A percentile compares a stretch with the other conserved stretches of the same genome.
Conservation (phyloP, 1,140 invertebrate genomes). For the Drosophila kepulauana region DNA sequence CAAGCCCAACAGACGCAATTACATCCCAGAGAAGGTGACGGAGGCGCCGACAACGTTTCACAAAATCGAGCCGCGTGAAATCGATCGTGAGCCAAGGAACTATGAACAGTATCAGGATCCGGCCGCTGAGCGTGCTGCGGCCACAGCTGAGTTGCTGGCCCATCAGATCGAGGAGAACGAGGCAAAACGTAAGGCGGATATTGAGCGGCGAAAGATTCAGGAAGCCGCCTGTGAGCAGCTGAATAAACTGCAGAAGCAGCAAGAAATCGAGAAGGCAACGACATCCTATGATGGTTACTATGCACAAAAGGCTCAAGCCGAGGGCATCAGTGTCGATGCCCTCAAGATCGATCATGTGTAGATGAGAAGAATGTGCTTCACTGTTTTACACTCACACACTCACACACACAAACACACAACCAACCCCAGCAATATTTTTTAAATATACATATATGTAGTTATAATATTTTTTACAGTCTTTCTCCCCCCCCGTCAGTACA, state of each 20-base stretch:
- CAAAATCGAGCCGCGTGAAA: slow-evolving; percentile 56
- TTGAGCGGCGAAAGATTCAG: slow-evolving; percentile 74
- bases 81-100: slow-evolving; percentile 59
- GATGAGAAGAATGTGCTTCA: slow-evolving; percentile 4
- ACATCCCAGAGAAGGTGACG: slow-evolving; percentile 57
- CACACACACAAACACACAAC: slow-evolving; percentile 9
- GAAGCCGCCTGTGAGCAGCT: slow-evolving; percentile 75
- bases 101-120: slow-evolving; percentile 74
- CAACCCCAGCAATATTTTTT: slow-evolving; percentile 52
- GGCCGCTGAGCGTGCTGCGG: slow-evolving; percentile 68
- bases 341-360: slow-evolving; percentile 73
- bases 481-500: neutral
- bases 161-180: slow-evolving; percentile 79
- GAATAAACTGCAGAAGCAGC: slow-evolving; percentile 67
- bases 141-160: slow-evolving; percentile 69
- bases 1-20: slow-evolving; percentile 62
- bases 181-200: slow-evolving; percentile 71
- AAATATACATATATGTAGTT: slow-evolving; percentile 38
- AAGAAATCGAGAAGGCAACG: slow-evolving; percentile 73
- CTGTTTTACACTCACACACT: neutral
- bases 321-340: slow-evolving; percentile 65
- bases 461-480: slow-evolving; percentile 31
- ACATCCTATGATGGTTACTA: slow-evolving; percentile 75
- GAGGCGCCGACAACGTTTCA: slow-evolving; percentile 60
- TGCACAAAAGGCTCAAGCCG: slow-evolving; percentile 69